Evolutionary conservation across 2,888 invertebrate species (phyloP), one percentile per base, ranked within the genome.

Genomic region (Cephus pygmeus): DNA sequence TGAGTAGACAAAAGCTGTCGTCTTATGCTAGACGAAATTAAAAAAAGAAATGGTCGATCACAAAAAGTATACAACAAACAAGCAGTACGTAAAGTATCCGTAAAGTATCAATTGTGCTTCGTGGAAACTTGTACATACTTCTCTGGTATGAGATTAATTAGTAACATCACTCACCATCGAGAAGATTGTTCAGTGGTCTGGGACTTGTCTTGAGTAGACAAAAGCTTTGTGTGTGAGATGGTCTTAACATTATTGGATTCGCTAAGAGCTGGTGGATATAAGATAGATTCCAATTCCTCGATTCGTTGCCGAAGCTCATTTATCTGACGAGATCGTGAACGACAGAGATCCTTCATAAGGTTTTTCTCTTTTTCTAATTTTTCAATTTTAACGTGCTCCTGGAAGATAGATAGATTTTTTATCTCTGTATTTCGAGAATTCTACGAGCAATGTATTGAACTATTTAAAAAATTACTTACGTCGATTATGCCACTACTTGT

Each of bases 341-440:
- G 92, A 83, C 93, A 94, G 36, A 93, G 86, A 6, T 87, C 89
- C 31, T 93, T 90, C 75, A 94, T 88, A 74, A 92, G 91, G 0
- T 90, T 89, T 73, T 93, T 93, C 1, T 92, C 91, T 79, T 91
- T 93, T 86, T 93, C 93, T 23, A 93, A 86, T 87, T 92, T 93
- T 74, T 92, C 89, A 81, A 93, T 92, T 85, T 92, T 92, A 83
- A 92, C 91, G 86, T 93, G 92, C 79, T 92, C 92, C 93, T 93
- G 90, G n/a, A 56, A 56, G 23, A 56, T 1, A 56, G 56, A 56
- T 56, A 23, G 23, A 56, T 56, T 9, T 56, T 56, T 56, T 9
- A 6, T 23, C 6, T 40, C 6, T 40, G 6, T 56, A 23, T 56
- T 23, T 15, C 0, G 0, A 23, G 2, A 56, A 56, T 56, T 9